phyloP scores from a whole-genome alignment of 1,140 invertebrate genomes.

The Trichogramma pretiosum region DNA sequence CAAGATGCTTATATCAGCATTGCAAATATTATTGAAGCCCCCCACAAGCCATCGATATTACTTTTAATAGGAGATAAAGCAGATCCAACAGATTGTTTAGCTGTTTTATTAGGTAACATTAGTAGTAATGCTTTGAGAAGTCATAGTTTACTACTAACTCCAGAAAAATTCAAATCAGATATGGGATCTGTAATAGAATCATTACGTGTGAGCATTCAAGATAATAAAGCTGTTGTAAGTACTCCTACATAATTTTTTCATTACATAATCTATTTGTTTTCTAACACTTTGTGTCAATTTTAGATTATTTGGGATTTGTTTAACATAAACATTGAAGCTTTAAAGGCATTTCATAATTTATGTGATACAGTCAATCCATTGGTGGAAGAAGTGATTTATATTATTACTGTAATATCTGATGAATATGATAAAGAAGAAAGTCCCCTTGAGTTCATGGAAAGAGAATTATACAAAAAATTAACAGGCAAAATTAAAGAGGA shows the following conservation, averaged over 20 bases:
- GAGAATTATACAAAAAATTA: conserved; percentile 25
- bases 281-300: conserved; percentile 13
- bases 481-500: conserved; percentile 26
- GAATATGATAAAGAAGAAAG: conserved; percentile 16
- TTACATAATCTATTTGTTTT: conserved; percentile 4
- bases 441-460: conserved; percentile 24
- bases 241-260: not conserved
- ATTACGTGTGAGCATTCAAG: conserved; percentile 14
- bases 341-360: conserved; percentile 34
- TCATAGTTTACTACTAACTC: conserved; percentile 19
- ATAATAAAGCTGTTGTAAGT: conserved; percentile 32
- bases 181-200: conserved; percentile 24
- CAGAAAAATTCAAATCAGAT: conserved; percentile 26
- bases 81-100: conserved; percentile 28
- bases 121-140: conserved; percentile 23
- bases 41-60: conserved; percentile 25
- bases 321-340: conserved; percentile 24
- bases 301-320: conserved; percentile 32
- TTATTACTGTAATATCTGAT: conserved; percentile 29
- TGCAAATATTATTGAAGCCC: conserved; percentile 19
- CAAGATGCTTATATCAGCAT: conserved; percentile 24
- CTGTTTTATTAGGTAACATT: conserved; percentile 23
- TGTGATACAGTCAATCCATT: conserved; percentile 33
- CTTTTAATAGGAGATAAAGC: conserved; percentile 28
- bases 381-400: conserved; percentile 27